Evolutionary conservation across 2,797 vertebrate genomes (phyloP).

Genomic region (Mallotus villosus): DNA sequence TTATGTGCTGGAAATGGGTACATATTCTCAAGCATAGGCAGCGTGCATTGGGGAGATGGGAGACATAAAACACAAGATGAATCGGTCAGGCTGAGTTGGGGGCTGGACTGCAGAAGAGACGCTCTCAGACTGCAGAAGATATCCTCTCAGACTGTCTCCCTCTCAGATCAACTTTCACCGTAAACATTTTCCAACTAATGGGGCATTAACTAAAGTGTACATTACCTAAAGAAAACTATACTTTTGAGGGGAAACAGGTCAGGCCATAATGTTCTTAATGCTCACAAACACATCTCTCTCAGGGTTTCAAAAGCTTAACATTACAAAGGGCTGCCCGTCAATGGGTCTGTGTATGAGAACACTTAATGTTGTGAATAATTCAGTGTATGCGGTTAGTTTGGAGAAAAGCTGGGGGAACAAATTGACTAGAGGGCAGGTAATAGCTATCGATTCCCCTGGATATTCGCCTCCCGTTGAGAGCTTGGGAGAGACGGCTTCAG

Average conservation of each 20-base stretch:
- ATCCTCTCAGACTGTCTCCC: no score
- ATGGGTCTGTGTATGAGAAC: conserved; percentile 71
- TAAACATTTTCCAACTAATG: not conserved
- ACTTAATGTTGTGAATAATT: conserved; percentile 78
- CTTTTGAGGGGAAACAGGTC: no score
- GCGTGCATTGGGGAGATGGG: conserved; percentile 47
- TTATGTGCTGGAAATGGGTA: conserved; percentile 11
- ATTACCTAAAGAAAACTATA: not conserved
- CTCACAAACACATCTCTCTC: conserved; percentile 30
- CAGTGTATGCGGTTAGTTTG: conserved; percentile 73
- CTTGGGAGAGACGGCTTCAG: conserved; percentile 63
- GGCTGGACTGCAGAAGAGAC: not conserved
- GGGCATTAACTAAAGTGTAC: no score
- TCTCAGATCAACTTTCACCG: not conserved
- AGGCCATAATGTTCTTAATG: no score
- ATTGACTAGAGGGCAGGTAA: conserved; percentile 77
- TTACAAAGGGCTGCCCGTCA: conserved; percentile 70
- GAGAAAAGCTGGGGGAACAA: conserved; percentile 75
- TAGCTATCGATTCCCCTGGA: conserved; percentile 74
- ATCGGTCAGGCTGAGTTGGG: conserved; percentile 29
- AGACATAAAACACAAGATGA: conserved; percentile 37
- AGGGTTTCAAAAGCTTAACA: conserved; percentile 60
- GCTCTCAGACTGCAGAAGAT: no score
- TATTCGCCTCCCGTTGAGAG: conserved; percentile 69
- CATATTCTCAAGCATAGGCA: conserved; percentile 54